These are phyloP conservation scores for Lophochroa leadbeateri DNA, from an alignment of 2,113 vertebrate species.

Conservation along the genomic window DNA sequence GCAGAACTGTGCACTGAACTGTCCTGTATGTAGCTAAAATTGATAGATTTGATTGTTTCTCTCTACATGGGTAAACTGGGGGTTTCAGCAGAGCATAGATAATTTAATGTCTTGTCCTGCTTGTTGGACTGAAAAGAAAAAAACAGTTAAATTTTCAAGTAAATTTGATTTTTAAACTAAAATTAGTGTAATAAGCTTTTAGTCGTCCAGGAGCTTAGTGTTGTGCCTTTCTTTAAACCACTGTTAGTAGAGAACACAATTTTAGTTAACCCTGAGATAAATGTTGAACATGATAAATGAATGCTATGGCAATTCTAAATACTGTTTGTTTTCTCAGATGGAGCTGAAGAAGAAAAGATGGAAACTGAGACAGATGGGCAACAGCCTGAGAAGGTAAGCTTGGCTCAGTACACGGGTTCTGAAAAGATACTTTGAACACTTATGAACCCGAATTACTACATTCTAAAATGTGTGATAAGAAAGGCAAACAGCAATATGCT, in stretches of 20 bases:
- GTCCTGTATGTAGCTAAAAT: not conserved
- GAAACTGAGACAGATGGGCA: constrained; percentile 88
- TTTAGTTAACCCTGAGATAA: too few relatives aligned
- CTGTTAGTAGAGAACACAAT: not conserved
- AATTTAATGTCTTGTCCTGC: not conserved
- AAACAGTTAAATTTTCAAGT: not conserved
- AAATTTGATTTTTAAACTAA: not conserved
- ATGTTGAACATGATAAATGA: not conserved
- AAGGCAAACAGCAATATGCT: fast-evolving
- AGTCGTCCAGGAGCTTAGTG: not conserved
- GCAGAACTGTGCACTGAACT: not conserved
- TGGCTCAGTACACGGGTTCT: not conserved
- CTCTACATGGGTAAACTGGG: not conserved
- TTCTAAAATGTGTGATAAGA: fast-evolving
- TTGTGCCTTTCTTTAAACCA: not conserved
- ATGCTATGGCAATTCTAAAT: fast-evolving
- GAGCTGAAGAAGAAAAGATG: constrained; percentile 89
- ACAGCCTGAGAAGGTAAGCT: constrained; percentile 87
- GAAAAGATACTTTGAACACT: not conserved
- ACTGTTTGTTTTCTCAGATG: constrained; percentile 57
- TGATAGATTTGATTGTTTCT: not conserved
- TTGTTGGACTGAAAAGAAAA: not conserved
- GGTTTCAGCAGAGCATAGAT: not conserved
- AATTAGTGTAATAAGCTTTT: not conserved
- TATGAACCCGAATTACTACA: fast-evolving